Evolutionary conservation across 2,797 vertebrate species (phyloP).

Genomic region (Fistularia tabacaria): DNA sequence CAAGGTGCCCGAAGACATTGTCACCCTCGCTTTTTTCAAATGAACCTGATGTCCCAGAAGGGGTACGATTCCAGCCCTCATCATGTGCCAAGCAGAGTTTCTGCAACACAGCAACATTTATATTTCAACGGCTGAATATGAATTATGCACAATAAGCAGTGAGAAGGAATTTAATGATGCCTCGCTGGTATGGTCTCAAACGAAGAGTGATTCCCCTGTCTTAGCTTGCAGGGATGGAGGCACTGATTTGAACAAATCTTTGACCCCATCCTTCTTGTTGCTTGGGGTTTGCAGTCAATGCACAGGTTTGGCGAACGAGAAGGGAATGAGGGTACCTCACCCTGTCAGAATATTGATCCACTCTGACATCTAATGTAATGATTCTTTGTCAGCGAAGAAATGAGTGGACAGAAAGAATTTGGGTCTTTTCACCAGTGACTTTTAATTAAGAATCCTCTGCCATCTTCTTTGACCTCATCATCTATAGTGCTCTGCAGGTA

Average conservation of each 20-base stretch:
- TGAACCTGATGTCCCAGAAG: constrained; percentile 52
- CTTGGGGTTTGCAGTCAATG: constrained; percentile 59
- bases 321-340: constrained; percentile 54
- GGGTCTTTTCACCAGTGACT: constrained; percentile 60
- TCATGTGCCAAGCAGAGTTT: constrained; percentile 62
- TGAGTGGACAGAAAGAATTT: constrained; percentile 61
- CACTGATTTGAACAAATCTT: constrained; percentile 74
- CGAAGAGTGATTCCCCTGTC: constrained; percentile 65
- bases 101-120: constrained; percentile 80
- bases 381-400: constrained; percentile 73
- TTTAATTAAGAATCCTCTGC: constrained; percentile 71
- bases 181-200: constrained; percentile 71
- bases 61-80: constrained; percentile 49
- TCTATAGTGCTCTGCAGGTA: constrained; percentile 28
- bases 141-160: constrained; percentile 88
- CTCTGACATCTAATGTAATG: constrained; percentile 69
- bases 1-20: constrained; percentile 45
- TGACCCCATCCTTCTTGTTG: constrained; percentile 70
- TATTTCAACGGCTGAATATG: constrained; percentile 86
- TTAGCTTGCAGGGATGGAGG: constrained; percentile 63
- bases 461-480: constrained; percentile 63
- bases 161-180: constrained; percentile 88
- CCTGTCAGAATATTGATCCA: constrained; percentile 73
- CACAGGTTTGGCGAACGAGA: constrained; percentile 48
- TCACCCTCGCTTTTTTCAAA: constrained; percentile 40